A percentile compares a stretch with the other conserved stretches of the same genome.
Conservation (phyloP, 2,797 vertebrate genomes). For the Sciurus carolinensis region DNA sequence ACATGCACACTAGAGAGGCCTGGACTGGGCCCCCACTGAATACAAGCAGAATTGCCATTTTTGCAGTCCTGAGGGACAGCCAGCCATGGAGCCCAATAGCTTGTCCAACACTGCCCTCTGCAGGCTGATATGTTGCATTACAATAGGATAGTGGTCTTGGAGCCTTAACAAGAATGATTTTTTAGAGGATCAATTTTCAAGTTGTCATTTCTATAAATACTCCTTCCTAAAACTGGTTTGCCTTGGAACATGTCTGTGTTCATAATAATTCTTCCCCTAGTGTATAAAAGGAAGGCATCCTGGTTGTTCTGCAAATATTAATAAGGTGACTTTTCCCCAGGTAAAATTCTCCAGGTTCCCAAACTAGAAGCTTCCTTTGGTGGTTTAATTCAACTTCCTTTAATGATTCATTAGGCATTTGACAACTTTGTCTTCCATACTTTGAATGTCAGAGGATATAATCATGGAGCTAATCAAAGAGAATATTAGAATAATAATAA, state of each 20-base stretch:
- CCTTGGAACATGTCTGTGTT: not conserved
- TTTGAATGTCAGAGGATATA: not conserved
- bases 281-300: not conserved
- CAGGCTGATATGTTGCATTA: conserved; percentile 40
- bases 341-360: not conserved
- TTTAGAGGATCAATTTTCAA: not conserved
- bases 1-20: not conserved
- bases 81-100: not conserved
- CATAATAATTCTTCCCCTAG: not conserved
- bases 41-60: not conserved
- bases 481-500: conserved; percentile 1
- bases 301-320: not conserved
- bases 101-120: conserved; percentile 80
- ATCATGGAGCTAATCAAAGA: conserved; percentile 3
- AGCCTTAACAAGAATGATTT: not conserved
- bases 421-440: not conserved
- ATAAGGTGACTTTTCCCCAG: not conserved
- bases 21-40: not conserved
- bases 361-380: conserved; percentile 14
- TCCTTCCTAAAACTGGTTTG: conserved; percentile 10
- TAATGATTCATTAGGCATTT: not conserved
- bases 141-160: not conserved
- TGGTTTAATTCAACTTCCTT: conserved; percentile 27
- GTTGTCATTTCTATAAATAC: not conserved
- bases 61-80: not conserved